Base-by-base conservation (phyloP, 2,888 invertebrate genomes). In the Netelia melanura region DNA sequence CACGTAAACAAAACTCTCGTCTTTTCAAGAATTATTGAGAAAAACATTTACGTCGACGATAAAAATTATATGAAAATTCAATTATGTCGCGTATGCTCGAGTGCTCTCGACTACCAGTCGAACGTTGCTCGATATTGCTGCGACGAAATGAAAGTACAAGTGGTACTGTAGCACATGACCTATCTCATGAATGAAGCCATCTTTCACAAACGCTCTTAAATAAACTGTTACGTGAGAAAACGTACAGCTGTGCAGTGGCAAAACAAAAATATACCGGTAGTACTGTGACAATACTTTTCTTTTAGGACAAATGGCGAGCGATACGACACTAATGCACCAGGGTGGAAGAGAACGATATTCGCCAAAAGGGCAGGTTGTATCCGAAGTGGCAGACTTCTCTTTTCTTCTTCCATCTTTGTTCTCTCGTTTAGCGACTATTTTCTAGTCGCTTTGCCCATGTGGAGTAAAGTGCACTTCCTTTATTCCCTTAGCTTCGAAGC, bases 211-310 rank as follows among this genome's bases (percentile, higher is more conserved):
- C 25, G 56, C 23, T n/a, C 80, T 58, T 68, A 52, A 76, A 81
- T 62, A 61, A 81, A 77, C 72, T 58, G 54, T 76, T 71, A 54
- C 58, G 58, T 71, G 77, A 65, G 80, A 84, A 48, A 54, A 11
- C 9, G 52, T 25, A 30, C 77, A 77, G 68, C 70, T 61, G 65
- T 9, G 23, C 17, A 38, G 21, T 67, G 38, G 48, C 43, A 64
- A 72, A 25, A 43, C 52, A 61, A 14, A 61, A 74, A 44, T 17
- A 30, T 6, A 64, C 52, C n/a, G 21, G 58, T 21, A 17, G 11
- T 48, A 14, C 48, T 48, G 48, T 14, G 48, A 48, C 11, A 48
- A 48, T 48, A 14, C 52, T 72, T 58, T 72, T 58, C 71, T 58
- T 58, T 58, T 8, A 58, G 21, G 43, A 72, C 58, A 17, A 43